Conservation (phyloP, 1,140 invertebrate species). For the Lethrus apterus region DNA sequence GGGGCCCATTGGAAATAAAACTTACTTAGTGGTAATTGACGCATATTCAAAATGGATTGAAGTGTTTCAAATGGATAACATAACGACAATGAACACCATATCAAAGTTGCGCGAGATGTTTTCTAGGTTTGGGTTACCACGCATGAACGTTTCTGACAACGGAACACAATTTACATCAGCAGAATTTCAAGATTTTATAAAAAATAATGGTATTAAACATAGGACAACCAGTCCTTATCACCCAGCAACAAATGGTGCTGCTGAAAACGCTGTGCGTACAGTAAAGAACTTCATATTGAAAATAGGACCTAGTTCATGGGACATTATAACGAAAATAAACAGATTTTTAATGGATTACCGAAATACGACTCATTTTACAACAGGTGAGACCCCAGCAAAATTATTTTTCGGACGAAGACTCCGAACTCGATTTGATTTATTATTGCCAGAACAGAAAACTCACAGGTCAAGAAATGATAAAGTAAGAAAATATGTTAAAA, state of each 20-base stretch:
- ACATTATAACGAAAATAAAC: conserved; percentile 2
- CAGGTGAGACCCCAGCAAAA: background rate
- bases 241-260: conserved; percentile 16
- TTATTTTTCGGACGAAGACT: conserved; percentile 1
- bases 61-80: conserved; percentile 21
- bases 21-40: conserved; percentile 42
- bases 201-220: conserved; percentile 17
- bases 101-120: conserved; percentile 13
- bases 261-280: conserved; percentile 18
- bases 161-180: conserved; percentile 16
- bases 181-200: conserved; percentile 17
- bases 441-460: too few relatives aligned
- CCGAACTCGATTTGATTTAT: conserved; percentile 9
- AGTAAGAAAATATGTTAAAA: too few relatives aligned
- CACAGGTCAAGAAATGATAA: too few relatives aligned
- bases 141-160: conserved; percentile 15
- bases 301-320: too few relatives aligned
- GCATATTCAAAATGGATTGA: conserved; percentile 41
- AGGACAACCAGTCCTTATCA: conserved; percentile 4
- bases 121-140: conserved; percentile 13
- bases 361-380: background rate
- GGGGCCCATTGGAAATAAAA: conserved; percentile 38
- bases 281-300: too few relatives aligned
- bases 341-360: background rate
- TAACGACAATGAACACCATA: background rate